These are phyloP conservation scores for Morone chrysops DNA, from an alignment of 2,113 vertebrate genomes.

Conservation along the genomic window DNA sequence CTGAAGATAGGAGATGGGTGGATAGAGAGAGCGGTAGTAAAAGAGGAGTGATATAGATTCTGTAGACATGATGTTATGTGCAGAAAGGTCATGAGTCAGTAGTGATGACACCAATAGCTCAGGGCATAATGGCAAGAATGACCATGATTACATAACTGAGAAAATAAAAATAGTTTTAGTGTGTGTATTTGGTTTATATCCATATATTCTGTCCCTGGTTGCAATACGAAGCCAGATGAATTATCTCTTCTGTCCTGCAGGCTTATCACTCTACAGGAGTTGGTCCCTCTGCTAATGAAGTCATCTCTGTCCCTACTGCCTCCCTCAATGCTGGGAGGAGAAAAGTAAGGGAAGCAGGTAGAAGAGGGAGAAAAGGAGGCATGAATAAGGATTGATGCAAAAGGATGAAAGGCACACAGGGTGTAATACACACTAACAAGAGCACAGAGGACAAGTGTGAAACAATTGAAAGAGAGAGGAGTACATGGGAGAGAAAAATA, in stretches of 20 bases:
- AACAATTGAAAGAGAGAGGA: conserved; percentile 67
- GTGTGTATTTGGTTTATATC: conserved; percentile 20
- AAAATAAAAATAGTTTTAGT: conserved; percentile 32
- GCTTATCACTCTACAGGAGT: conserved; percentile 68
- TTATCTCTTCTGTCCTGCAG: conserved; percentile 66
- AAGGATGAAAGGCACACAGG: conserved; percentile 35
- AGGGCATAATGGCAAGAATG: conserved; percentile 32
- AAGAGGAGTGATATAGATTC: conserved; percentile 39
- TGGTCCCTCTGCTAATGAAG: conserved; percentile 78
- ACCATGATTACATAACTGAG: conserved; percentile 21
- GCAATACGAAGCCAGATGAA: conserved; percentile 68
- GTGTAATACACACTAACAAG: conserved; percentile 37
- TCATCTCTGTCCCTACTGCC: conserved; percentile 71
- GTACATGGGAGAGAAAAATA: conserved; percentile 53
- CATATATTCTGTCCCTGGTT: conserved; percentile 44
- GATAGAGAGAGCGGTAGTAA: conserved; percentile 24
- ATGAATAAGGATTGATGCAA: conserved; percentile 58
- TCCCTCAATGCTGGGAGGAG: conserved; percentile 15
- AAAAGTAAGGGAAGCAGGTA: conserved; percentile 57
- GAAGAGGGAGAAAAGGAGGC: conserved; percentile 24
- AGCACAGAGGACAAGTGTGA: conserved; percentile 55
- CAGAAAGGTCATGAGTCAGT: conserved; percentile 72
- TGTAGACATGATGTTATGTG: conserved; percentile 50
- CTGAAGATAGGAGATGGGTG: conserved; percentile 35
- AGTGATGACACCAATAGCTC: conserved; percentile 33